These are phyloP conservation scores for Chelonus insularis DNA, from an alignment of 1,140 invertebrate genomes.

Conservation along the genomic window DNA sequence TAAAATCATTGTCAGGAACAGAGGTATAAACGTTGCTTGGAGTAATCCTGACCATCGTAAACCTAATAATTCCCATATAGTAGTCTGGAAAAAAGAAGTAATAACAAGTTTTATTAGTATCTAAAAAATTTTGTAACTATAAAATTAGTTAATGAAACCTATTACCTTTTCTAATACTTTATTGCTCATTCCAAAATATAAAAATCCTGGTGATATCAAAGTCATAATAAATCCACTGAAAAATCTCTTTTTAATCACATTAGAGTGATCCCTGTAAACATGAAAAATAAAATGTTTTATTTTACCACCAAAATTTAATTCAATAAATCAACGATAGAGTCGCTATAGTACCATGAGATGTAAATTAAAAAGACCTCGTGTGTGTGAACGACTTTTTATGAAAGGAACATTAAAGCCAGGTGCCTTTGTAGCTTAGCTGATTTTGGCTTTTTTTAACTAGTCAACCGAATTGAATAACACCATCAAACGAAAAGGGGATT, in stretches of 20 bases:
- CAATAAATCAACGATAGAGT: too few relatives aligned
- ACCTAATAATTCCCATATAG: conserved; percentile 76
- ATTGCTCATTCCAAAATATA: conserved; percentile 71
- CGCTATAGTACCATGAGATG: too few relatives aligned
- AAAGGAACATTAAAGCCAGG: too few relatives aligned
- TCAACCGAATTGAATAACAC: too few relatives aligned
- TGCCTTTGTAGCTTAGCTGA: too few relatives aligned
- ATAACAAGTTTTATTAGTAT: conserved; percentile 15
- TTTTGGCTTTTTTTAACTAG: too few relatives aligned
- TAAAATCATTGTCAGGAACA: conserved; percentile 80
- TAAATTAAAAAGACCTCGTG: too few relatives aligned
- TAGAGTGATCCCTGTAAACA: conserved; percentile 78
- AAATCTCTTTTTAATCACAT: conserved; percentile 86
- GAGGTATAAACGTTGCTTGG: conserved; percentile 73
- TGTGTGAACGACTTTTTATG: too few relatives aligned
- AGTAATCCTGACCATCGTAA: conserved; percentile 74
- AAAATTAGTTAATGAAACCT: conserved; percentile 21
- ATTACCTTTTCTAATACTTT: conserved; percentile 64
- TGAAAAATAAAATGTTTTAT: too few relatives aligned
- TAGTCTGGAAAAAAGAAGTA: conserved; percentile 54
- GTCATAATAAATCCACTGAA: conserved; percentile 82
- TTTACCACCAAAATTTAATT: too few relatives aligned
- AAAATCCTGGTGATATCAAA: conserved; percentile 75
- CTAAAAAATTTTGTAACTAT: neutral
- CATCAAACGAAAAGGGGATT: too few relatives aligned